Conservation (phyloP, 2,888 invertebrate genomes). For the Drosophila koepferae region DNA sequence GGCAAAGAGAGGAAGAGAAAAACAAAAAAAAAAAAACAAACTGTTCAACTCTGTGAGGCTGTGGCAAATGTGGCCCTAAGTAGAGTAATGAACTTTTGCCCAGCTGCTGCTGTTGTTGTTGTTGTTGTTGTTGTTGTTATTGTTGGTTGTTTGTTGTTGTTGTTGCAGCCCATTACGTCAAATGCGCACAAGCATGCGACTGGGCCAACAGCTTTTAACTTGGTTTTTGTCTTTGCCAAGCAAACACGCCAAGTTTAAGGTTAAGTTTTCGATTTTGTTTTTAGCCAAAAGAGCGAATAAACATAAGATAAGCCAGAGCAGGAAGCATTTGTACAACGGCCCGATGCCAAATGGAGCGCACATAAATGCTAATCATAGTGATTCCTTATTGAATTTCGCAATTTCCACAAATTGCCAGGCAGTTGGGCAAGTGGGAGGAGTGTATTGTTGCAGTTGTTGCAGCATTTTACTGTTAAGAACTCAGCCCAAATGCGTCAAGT, state of each 20-base stretch:
- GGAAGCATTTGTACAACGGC: slow-evolving; percentile 54
- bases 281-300: slow-evolving; percentile 19
- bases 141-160: slow-evolving; percentile 32
- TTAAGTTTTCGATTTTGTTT: slow-evolving; percentile 77
- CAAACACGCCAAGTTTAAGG: slow-evolving; percentile 71
- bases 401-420: slow-evolving; percentile 49
- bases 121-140: slow-evolving; percentile 14
- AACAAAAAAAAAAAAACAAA: slow-evolving; percentile 19
- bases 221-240: slow-evolving; percentile 27
- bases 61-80: slow-evolving; percentile 64
- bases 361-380: slow-evolving; percentile 79
- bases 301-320: neutral
- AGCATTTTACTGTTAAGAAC: slow-evolving; percentile 69
- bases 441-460: slow-evolving; percentile 10
- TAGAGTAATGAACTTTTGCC: slow-evolving; percentile 78
- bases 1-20: neutral
- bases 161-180: slow-evolving; percentile 72
- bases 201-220: slow-evolving; percentile 51
- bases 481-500: slow-evolving; percentile 66
- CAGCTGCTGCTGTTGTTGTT: slow-evolving; percentile 35
- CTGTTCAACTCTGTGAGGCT: slow-evolving; percentile 69
- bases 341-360: slow-evolving; percentile 44
- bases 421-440: slow-evolving; percentile 42
- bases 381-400: slow-evolving; percentile 76
- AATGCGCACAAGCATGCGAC: slow-evolving; percentile 66